Evolutionary conservation across 2,888 invertebrate genomes (phyloP), one percentile per base, ranked within the genome.

Genomic region (Uloborus plumipes): DNA sequence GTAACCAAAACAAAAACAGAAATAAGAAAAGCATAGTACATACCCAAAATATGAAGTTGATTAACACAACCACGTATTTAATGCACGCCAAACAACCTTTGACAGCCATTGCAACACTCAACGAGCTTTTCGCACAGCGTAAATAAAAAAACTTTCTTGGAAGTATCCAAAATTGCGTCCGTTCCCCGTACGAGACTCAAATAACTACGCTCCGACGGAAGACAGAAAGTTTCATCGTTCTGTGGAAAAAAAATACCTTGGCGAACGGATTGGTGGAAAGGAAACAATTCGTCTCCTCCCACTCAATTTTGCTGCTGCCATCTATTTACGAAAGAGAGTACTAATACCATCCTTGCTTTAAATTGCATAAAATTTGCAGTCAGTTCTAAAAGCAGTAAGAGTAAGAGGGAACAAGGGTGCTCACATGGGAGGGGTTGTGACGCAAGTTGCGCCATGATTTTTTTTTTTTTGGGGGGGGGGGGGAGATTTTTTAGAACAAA

Each of bases 11-110:
- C 16, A 51, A 4, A 26, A 26, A 15, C 18, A 49, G 22, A 51
- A 51, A 22, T 0, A n/a, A 20, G 20, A 14, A 66, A 51, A 22
- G 22, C 65, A 18, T 64, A 9, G 39, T 39, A 39, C 39, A 11
- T 71, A 82, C 81, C 81, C 81, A 82, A 66, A 82, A 82, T 14
- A 82, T 65, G 49, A 82, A 82, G 49, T 82, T 82, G 71, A 82
- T 76, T 18, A 82, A n/a, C 16, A 82, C 65, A n/a, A 82, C 81
- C 18, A 82, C 18, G 20, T 82, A 82, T 71, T 82, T 82, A 39
- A 82, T 71, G 20, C 81, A 82, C 9, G 75, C 81, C 6, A 81
- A 58, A 71, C 75, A 82, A 47, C 81, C 81, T 51, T 82, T 82
- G 9, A 82, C 81, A 61, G 75, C 81, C 81, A 82, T 79, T 13